Evolutionary conservation across 2,797 vertebrate species (phyloP), one percentile per base, ranked within the genome.

Genomic region (Sebastes melanostomus): DNA sequence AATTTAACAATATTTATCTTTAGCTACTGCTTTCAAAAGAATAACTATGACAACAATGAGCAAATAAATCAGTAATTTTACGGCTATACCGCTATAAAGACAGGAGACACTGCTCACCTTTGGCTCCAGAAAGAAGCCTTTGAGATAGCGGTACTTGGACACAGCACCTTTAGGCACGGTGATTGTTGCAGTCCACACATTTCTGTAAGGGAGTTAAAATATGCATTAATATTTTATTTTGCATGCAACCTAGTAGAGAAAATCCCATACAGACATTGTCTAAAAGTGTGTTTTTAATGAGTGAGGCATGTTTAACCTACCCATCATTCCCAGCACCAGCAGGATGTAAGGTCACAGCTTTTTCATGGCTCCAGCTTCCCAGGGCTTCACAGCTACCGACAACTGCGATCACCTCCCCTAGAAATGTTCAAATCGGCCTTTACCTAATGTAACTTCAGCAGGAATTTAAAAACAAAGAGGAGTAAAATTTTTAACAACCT

Each of bases 341-440:
- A 18, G 91, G 91, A 24, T 95, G 91, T 46, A 99, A 94, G 54
- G 93, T 87, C 71, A 97, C 93, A 4, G 98, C 98, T 83, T 87
- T 95, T 46, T 97, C 95, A 59, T 97, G 95, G 89, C 92, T 96
- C 98, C 98, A 99, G 74, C 83, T 94, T 74, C 98, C 98, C 77
- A 99, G 93, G 72, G 95, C 84, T 87, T 96, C 96, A 91, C 96
- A 98, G 93, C 92, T 97, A 36, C 98, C 98, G 2, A 97, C 98
- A 80, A 98, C 94, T 27, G 98, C 98, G 13, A 99, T 96, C 82
- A 98, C 94, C 86, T 99, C 98, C 80, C 97, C 98, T 99, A 27
- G 3, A 76, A 78, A 78, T 3, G n/a, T 34, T 16, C 6, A 88
- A 52, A 72, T 5, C 1, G 11, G 2, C 6, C 0, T 22, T 82